phyloP scores from a whole-genome alignment of 1,140 invertebrate genomes.

The Uloborus diversus region DNA sequence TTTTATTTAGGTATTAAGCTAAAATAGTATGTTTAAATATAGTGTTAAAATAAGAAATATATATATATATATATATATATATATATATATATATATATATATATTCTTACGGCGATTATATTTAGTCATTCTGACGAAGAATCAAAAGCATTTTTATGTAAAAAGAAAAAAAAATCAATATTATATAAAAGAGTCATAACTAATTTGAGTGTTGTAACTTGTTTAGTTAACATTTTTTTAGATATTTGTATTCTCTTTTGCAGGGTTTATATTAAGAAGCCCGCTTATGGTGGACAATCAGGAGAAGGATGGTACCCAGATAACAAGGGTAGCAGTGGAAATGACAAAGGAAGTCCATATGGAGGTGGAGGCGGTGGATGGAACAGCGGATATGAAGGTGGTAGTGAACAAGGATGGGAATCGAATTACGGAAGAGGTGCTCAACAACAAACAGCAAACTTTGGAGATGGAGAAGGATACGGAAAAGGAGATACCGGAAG shows the following conservation, averaged over 20 bases:
- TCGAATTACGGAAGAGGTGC: slow-evolving; percentile 26
- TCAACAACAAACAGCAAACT: neutral
- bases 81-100: no score
- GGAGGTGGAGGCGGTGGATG: slow-evolving; percentile 30
- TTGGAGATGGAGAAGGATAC: slow-evolving; percentile 18
- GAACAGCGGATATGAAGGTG: slow-evolving; percentile 25
- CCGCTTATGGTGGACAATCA: slow-evolving; percentile 20
- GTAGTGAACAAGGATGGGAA: slow-evolving; percentile 24
- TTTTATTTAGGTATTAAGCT: no score
- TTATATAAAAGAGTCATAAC: neutral
- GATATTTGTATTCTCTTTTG: slow-evolving; percentile 11
- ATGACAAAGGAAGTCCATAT: slow-evolving; percentile 6
- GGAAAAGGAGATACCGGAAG: slow-evolving; percentile 50
- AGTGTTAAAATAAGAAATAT: no score
- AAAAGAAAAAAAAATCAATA: neutral
- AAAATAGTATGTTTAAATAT: no score
- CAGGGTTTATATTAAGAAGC: slow-evolving; percentile 53
- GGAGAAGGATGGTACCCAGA: slow-evolving; percentile 33
- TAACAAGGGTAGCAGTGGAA: slow-evolving; percentile 32
- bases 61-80: no score
- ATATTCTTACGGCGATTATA: no score
- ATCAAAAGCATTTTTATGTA: no score
- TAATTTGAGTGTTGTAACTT: no score
- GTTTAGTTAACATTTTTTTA: no score
- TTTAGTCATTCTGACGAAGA: no score